phyloP scores from a whole-genome alignment of 2,113 vertebrate genomes.

The Amphiprion ocellaris region DNA sequence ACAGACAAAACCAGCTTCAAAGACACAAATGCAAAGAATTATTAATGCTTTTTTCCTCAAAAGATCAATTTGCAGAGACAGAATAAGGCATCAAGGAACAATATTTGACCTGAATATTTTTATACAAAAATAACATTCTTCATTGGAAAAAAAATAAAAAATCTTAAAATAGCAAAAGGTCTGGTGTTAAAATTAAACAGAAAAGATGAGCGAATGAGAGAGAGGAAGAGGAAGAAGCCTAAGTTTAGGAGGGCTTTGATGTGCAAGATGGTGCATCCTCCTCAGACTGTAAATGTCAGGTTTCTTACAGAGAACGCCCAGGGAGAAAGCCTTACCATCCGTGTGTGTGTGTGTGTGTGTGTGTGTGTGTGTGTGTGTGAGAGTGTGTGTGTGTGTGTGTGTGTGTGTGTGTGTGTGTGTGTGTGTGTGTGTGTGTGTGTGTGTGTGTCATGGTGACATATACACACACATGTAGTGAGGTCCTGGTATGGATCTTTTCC shows the following conservation, averaged over 20 bases:
- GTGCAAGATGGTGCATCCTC: slow-evolving; percentile 62
- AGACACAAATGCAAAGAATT: too few species aligned
- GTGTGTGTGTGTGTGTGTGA: slow-evolving; percentile 28
- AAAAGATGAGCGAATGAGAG: neutral
- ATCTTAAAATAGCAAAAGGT: slow-evolving; percentile 29
- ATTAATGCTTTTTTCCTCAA: neutral
- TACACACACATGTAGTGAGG: slow-evolving; percentile 13
- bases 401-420: slow-evolving; percentile 17
- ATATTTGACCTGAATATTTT: slow-evolving; percentile 13
- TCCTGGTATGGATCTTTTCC: slow-evolving; percentile 68
- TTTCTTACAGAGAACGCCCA: slow-evolving; percentile 62
- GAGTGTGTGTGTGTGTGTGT: slow-evolving; percentile 12
- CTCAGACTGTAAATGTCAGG: slow-evolving; percentile 70
- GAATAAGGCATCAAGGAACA: neutral
- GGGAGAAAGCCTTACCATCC: slow-evolving; percentile 27
- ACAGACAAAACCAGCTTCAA: too few species aligned
- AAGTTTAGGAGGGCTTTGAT: slow-evolving; percentile 53
- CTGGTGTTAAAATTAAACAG: slow-evolving; percentile 27
- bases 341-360: slow-evolving; percentile 13
- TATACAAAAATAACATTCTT: slow-evolving; percentile 23
- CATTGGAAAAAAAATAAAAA: neutral
- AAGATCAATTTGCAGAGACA: neutral
- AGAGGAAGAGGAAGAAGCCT: slow-evolving; percentile 1
- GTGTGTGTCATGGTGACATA: neutral
- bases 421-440: slow-evolving; percentile 30